Evolutionary conservation across 1,140 invertebrate species (phyloP), one percentile per base, ranked within the genome.

Genomic region (Notospermus geniculatus): DNA sequence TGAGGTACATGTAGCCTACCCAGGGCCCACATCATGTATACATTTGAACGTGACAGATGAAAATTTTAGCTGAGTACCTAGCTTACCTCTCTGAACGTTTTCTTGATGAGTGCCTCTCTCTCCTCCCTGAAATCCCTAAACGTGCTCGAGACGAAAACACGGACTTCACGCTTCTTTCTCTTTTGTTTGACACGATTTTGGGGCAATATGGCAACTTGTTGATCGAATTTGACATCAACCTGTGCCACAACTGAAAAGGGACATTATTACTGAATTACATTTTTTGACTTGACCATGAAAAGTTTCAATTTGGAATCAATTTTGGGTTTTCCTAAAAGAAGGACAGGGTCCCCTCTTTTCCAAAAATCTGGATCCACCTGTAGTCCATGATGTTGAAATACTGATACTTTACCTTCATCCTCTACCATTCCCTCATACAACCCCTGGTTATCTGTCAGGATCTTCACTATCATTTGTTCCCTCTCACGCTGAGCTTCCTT

Each of bases 141-240:
- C 11, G 72, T 74, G 45, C 72, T 74, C 0, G 72, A 74, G 7
- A 74, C 70, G 64, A 72, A 74, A 17, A 74, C 65, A 46, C 72
- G 57, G 11, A 74, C 68, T 41, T 74, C 72, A 52, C 70, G 46
- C 53, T 71, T 70, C 58, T 71, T 74, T 1, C 57, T 45, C 32
- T 54, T 22, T 17, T n/a, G 28, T 30, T 36, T 57, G 45, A 13
- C 36, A 29, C 43, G 19, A 7, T 5, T 7, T 27, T 23, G 2
- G 39, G 28, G 32, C 28, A 29, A 22, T n/a, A 69, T 29, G 13
- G 46, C 53, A 4, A 60, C 62, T 28, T 67, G 65, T 28, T 65
- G 61, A 23, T 66, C 63, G 62, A 68, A 68, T 7, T 54, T 23
- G n/a, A 15, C 15, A 36, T 63, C 41, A 55, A 63, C 66, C 25